phyloP scores from a whole-genome alignment of 2,113 vertebrate species.

The Serinus canaria region DNA sequence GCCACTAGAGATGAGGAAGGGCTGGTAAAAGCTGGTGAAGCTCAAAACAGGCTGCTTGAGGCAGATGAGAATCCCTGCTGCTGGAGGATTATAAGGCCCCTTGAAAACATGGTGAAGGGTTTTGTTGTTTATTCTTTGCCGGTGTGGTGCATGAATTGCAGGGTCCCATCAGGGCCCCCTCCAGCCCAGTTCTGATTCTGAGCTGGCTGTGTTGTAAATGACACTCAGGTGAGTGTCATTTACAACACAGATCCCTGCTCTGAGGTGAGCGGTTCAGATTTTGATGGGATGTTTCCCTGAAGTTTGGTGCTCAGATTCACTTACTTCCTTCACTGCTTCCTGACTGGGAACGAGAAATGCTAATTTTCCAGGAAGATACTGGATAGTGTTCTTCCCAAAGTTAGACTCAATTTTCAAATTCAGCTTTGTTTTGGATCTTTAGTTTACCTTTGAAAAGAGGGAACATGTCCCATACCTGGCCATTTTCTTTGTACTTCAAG shows the following conservation, averaged over 20 bases:
- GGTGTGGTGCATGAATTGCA: background rate
- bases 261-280: background rate
- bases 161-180: background rate
- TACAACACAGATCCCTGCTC: background rate
- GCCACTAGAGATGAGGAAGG: background rate
- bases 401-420: background rate
- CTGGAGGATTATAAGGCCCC: background rate
- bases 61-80: background rate
- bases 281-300: background rate
- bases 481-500: background rate
- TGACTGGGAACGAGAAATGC: background rate
- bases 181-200: background rate
- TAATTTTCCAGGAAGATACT: background rate
- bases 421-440: background rate
- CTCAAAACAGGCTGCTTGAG: background rate
- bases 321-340: background rate
- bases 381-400: background rate
- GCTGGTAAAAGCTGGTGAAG: background rate
- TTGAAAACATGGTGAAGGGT: background rate
- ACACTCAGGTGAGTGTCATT: background rate
- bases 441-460: background rate
- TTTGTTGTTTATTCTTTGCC: background rate
- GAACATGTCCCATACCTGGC: background rate
- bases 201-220: background rate
- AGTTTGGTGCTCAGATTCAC: background rate